These are phyloP conservation scores for Platichthys stellatus DNA, from an alignment of 2,113 vertebrate genomes.

Conservation along the genomic window DNA sequence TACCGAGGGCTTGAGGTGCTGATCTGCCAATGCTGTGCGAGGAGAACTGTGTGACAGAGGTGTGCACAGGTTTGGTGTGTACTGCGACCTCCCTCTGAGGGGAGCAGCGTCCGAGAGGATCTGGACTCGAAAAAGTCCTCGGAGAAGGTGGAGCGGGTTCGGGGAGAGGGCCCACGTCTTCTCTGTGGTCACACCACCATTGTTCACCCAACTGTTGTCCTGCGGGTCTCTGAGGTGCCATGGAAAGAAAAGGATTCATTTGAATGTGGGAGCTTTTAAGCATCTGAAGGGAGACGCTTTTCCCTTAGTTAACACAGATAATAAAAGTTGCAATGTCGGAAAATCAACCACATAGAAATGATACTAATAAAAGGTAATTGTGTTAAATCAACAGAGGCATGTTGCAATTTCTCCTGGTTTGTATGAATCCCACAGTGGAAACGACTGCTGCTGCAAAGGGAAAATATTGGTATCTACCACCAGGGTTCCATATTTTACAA, in stretches of 20 bases:
- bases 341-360: not conserved
- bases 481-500: not conserved
- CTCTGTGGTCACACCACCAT: constrained; percentile 46
- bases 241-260: not conserved
- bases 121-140: not conserved
- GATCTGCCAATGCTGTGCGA: not conserved
- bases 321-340: too few relatives aligned
- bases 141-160: constrained; percentile 12
- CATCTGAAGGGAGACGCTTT: not conserved
- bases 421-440: not conserved
- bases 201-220: not conserved
- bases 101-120: not conserved
- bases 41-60: not conserved
- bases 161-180: constrained; percentile 63
- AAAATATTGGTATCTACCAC: not conserved
- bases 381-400: too few relatives aligned
- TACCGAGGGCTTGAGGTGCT: not conserved
- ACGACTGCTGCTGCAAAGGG: not conserved
- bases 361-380: not conserved
- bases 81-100: constrained; percentile 1
- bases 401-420: not conserved
- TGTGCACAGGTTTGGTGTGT: not conserved
- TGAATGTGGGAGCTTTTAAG: not conserved
- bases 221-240: constrained; percentile 45
- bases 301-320: not conserved